Percentiles rank a stretch among this genome's conserved stretches.
phyloP scores from a whole-genome alignment of 2,113 vertebrate genomes.

The Gila orcuttii region DNA sequence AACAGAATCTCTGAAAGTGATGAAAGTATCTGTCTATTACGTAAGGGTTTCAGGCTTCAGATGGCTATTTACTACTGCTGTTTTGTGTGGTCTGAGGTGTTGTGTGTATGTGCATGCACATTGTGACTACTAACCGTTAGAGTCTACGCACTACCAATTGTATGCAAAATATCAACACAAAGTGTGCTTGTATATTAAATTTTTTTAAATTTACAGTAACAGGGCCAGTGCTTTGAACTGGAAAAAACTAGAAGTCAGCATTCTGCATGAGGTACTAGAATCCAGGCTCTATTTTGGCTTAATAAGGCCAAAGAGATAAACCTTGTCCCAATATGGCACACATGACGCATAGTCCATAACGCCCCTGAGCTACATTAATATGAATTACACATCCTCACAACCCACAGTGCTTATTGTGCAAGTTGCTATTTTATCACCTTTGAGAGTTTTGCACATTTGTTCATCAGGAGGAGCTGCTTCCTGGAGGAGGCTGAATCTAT shows the following conservation, averaged over 20 bases:
- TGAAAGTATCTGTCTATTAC: constrained; percentile 36
- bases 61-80: constrained; percentile 7
- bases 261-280: constrained; percentile 24
- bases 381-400: constrained; percentile 42
- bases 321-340: not conserved
- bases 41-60: constrained; percentile 17
- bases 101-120: not conserved
- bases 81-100: constrained; percentile 28
- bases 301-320: constrained; percentile 43
- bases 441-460: constrained; percentile 27
- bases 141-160: too few relatives aligned
- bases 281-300: constrained; percentile 12
- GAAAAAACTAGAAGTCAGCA: not conserved
- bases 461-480: constrained; percentile 1
- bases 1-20: constrained; percentile 34
- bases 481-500: constrained; percentile 32
- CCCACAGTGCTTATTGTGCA: not conserved
- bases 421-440: constrained; percentile 2
- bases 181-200: not conserved
- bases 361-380: not conserved
- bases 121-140: not conserved
- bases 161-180: not conserved
- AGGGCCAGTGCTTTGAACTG: constrained; percentile 13
- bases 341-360: constrained; percentile 20
- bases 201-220: not conserved